Evolutionary conservation across 2,113 vertebrate genomes (phyloP), one percentile per base, ranked within the genome.

Genomic region (Ciconia stormi): DNA sequence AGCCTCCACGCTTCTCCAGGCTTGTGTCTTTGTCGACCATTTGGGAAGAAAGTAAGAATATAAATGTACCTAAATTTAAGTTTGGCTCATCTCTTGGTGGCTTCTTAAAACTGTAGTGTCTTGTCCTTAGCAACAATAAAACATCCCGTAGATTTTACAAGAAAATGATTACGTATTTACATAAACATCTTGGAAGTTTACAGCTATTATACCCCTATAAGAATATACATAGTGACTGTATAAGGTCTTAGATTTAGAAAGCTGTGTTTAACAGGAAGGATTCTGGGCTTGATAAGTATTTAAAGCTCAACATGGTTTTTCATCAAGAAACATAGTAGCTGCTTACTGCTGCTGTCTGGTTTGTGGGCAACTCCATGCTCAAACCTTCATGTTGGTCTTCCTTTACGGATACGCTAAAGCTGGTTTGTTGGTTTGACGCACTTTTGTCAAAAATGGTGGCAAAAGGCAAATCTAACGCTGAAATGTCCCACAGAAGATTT

Each of bases 401-500:
- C 73, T 84, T 69, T 53, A 59, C 29, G n/a, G 58, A 16, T 53
- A 13, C 1, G 1, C 5, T 79, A 44, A 74, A 85, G 21, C 56
- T 82, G 22, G 2, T 66, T 83, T 74, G 59, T 78, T 81, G 61
- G 38, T 67, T 59, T 74, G 59, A 34, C 56, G 27, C 12, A 7
- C 27, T 89, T 89, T 49, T 49, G 69, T 61, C 47, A 61, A 82
- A 91, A 95, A 46, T 44, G 49, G 12, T 44, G 21, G 52, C 15
- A 47, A 69, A 96, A 94, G 65, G 44, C 44, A 85, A 90, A 87
- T 82, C 50, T 79, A 44, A 55, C 3, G 11, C 52, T 76, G 59
- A 61, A 74, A 74, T 56, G 65, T 78, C 50, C 87, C 83, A 50
- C 8, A 11, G 46, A 87, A 87, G 25, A 46, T 91, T 92, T 92